These are phyloP conservation scores for Lampropteryx suffumata DNA, from an alignment of 2,888 invertebrate species.

Conservation along the genomic window DNA sequence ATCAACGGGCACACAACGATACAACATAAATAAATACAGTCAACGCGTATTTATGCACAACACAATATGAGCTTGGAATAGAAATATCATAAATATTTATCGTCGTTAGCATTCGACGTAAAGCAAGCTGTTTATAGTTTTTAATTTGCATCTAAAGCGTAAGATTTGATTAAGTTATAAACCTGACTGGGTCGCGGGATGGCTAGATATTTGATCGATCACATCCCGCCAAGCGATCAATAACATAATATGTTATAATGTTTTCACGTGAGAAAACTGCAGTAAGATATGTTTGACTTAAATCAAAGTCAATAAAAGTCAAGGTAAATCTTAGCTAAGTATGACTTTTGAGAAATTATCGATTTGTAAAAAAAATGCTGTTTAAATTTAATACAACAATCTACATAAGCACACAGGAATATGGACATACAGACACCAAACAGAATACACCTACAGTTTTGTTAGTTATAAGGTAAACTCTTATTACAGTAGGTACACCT, in stretches of 20 bases:
- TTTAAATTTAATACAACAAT: no score
- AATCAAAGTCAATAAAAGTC: no score
- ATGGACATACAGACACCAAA: no score
- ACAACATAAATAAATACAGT: constrained; percentile 26
- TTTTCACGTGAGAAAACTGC: background rate
- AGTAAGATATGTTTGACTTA: background rate
- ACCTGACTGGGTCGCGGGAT: constrained; percentile 17
- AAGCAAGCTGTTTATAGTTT: constrained; percentile 36
- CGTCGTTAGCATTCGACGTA: constrained; percentile 38
- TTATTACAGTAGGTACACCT: no score
- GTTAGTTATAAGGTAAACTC: no score
- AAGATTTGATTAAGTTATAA: constrained; percentile 39
- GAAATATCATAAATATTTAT: constrained; percentile 32
- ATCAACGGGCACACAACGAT: constrained; percentile 27
- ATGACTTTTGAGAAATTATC: no score
- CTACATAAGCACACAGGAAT: no score
- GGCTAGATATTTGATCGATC: constrained; percentile 1
- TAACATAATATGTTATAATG: background rate
- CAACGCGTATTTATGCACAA: constrained; percentile 25
- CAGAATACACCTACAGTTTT: no score
- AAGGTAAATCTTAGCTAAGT: no score
- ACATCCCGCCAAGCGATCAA: background rate
- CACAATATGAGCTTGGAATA: constrained; percentile 14
- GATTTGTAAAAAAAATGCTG: no score
- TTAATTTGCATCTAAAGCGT: constrained; percentile 41